Base-by-base conservation (phyloP, 1,140 invertebrate genomes). In the Zeugodacus cucurbitae region DNA sequence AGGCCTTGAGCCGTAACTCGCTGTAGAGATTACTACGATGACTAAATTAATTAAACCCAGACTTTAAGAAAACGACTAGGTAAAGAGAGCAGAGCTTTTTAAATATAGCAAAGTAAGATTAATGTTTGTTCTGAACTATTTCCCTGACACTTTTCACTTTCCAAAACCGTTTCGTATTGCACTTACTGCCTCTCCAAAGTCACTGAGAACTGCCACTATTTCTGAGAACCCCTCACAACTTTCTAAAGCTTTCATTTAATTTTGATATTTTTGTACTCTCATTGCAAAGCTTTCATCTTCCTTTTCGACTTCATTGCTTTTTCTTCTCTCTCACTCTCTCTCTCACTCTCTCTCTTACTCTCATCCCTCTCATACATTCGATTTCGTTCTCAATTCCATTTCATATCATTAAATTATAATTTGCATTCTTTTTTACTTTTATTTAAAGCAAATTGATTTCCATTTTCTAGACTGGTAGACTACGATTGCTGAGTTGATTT, bases 381-480 rank as follows among this genome's bases (percentile, higher is more conserved):
- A 22, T 74, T 74, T 32, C 3, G 26, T 67, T 5, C n/a, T 41
- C 32, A 74, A 2, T 67, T 32, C 14, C 29, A 34, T 4, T 0
- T 67, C 64, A 67, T 11, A 34, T 14, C 3, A 17, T 29, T 17
- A 67, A 11, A 17, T 26, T 67, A 17, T n/a, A 2, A 10, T 26
- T 67, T 87, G 54, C 17, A 67, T 67, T 87, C 44, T 70, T 26
- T 70, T 86, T 86, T 86, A 57, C 48, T 54, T 70, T 74, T 44
- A 64, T 48, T 54, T 54, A 54, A 20, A 54, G 48, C 2, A 54
- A 48, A 54, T 4, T 67, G 74, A 87, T 54, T 57, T 87, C 48
- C 4, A 54, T 29, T 54, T 88, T 87, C 70, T 86, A 88, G 88
- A 70, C 85, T 89, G n/a, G 86, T 88, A 88, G 88, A 88, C 87